Conservation (phyloP, 2,797 vertebrate genomes). For the Phrynocephalus guinanensis region DNA sequence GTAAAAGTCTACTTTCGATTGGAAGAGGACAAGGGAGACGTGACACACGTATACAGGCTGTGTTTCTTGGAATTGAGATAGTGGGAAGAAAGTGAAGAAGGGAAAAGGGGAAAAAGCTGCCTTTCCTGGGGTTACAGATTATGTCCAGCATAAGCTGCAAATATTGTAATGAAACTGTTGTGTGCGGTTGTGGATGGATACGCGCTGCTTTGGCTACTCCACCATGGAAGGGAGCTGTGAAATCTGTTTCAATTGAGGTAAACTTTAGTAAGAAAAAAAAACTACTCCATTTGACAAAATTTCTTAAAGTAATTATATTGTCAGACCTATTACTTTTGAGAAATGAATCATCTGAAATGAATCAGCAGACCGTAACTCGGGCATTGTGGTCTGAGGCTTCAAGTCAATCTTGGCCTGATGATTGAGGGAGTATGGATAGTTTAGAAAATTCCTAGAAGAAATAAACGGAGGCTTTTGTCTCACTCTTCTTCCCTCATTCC, state of each 20-base stretch:
- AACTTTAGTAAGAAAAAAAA: neutral
- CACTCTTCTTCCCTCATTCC: neutral
- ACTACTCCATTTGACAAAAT: slow-evolving; percentile 14
- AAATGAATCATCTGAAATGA: slow-evolving; percentile 21
- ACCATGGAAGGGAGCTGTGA: neutral
- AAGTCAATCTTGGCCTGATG: neutral
- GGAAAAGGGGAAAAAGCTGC: neutral
- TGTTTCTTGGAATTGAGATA: neutral
- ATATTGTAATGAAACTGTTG: slow-evolving; percentile 2
- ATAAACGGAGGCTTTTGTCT: neutral
- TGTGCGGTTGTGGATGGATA: neutral
- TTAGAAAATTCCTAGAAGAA: slow-evolving; percentile 14
- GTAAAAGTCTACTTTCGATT: neutral
- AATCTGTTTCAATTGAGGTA: neutral
- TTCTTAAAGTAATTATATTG: neutral
- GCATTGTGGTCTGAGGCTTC: neutral
- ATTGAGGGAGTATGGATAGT: neutral
- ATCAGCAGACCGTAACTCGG: neutral
- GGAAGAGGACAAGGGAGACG: no score
- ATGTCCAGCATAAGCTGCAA: neutral
- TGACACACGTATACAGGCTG: neutral
- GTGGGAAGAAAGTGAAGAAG: no score
- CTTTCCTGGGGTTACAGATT: neutral
- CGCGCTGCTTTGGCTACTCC: neutral
- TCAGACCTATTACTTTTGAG: slow-evolving; percentile 11